Base-by-base conservation (phyloP, 92 coral and sea anemone genomes). In the Phenganax stokvisi region DNA sequence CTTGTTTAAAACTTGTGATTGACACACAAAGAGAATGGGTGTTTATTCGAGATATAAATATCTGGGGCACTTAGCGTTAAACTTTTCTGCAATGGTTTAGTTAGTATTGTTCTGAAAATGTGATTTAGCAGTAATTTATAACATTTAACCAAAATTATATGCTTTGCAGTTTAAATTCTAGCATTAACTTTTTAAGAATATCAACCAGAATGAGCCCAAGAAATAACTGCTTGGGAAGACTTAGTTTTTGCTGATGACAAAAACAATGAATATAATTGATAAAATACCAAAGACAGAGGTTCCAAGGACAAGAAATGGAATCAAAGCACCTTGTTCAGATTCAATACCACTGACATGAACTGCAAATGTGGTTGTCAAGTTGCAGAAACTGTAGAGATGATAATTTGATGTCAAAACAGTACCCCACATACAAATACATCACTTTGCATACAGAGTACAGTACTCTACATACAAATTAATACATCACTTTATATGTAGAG, bases 241-340 rank as follows among this genome's bases (percentile, higher is more conserved):
- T 37, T 28, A 57, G 53, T 61, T 27, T 28, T 79, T 79, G 44
- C 62, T 62, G 61, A 73, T 79, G n/a, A 47, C 44, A 53, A 63
- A 79, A 0, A 79, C 72, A 64, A 79, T 16, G 15, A 79, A 47
- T 54, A 79, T 54, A n/a, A 54, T 5, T 15, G 62, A 63, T 1
- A 79, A 47, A 72, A 79, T 62, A 52, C 59, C 83, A 52, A 64
- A 54, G 5, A 54, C 15, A 15, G 97, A 91, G 7, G 90, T 89
- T 54, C 96, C 97, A 13, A 92, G 91, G 10, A 91, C 92, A 20
- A 92, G 89, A 78, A 92, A 94, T 53, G 98, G 88, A 7, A 93
- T 89, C 51, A 94, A 72, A 72, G 77, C 85, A 44, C 75, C 76
- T 25, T 54, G 58, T 0, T 57, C 58, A 44, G 82, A 69, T 15